These are phyloP conservation scores for Microvelia longipes DNA, from an alignment of 1,140 invertebrate genomes.

Conservation along the genomic window DNA sequence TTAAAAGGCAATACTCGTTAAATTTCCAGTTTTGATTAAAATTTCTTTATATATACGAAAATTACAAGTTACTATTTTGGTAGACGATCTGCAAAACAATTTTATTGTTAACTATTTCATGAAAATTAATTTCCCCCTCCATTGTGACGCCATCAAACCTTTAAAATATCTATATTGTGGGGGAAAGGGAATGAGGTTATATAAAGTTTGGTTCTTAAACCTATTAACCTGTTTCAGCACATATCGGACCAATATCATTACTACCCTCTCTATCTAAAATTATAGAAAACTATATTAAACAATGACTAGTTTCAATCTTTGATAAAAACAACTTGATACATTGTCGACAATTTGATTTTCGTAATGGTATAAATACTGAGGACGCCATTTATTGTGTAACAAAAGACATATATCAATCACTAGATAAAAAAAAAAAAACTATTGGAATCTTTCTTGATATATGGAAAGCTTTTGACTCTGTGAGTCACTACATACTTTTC, in stretches of 20 bases:
- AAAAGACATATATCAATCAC: neutral
- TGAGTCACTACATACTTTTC: neutral
- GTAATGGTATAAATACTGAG: neutral
- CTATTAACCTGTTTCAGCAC: too few species aligned
- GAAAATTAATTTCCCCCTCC: too few species aligned
- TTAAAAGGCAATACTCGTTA: too few species aligned
- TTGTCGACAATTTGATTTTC: neutral
- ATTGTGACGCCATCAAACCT: too few species aligned
- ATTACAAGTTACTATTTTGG: too few species aligned
- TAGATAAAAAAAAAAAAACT: neutral
- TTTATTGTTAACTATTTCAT: too few species aligned
- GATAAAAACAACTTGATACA: neutral
- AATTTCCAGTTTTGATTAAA: too few species aligned
- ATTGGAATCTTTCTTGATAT: neutral
- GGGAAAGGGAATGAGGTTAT: too few species aligned
- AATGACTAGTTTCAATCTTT: neutral
- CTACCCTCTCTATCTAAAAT: neutral
- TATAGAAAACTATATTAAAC: neutral
- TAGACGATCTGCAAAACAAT: too few species aligned
- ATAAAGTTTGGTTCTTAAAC: too few species aligned
- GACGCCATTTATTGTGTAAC: neutral
- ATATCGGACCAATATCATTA: neutral
- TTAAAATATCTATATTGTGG: too few species aligned
- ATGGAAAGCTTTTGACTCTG: neutral
- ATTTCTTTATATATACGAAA: too few species aligned